Evolutionary conservation across 1,140 invertebrate genomes (phyloP).

Genomic region (Samia ricini): DNA sequence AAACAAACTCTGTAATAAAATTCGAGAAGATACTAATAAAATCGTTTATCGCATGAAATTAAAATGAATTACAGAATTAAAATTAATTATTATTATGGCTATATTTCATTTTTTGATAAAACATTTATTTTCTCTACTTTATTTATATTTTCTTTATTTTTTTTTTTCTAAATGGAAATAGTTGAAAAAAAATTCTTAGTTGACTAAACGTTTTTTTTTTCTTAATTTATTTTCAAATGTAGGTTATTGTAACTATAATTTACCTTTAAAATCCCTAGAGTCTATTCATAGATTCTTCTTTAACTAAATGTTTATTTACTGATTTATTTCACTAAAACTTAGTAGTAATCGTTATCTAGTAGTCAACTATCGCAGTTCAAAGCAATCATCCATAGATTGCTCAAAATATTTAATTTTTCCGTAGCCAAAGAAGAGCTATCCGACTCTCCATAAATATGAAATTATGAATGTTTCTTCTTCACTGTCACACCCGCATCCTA

Average conservation of each 20-base stretch:
- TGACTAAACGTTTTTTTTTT: not conserved
- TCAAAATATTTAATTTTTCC: conserved; percentile 53
- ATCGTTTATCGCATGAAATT: conserved; percentile 35
- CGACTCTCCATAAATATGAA: conserved; percentile 53
- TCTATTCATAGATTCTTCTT: conserved; percentile 4
- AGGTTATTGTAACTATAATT: not conserved
- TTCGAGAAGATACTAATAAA: conserved; percentile 11
- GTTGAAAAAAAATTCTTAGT: not conserved
- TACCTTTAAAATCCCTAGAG: not conserved
- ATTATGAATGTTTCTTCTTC: conserved; percentile 62
- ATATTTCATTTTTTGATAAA: not conserved
- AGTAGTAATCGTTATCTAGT: conserved; percentile 23
- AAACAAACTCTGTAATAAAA: not conserved
- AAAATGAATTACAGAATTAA: not conserved
- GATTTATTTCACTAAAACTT: not conserved
- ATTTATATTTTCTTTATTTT: not conserved
- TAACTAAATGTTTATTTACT: conserved; percentile 3
- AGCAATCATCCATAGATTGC: conserved; percentile 44
- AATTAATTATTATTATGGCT: not conserved
- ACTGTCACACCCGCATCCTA: conserved; percentile 65
- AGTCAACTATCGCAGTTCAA: conserved; percentile 14
- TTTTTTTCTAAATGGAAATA: not conserved
- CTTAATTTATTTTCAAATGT: not conserved
- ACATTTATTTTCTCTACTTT: not conserved
- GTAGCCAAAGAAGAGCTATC: conserved; percentile 58